Base-by-base conservation (phyloP, 2,888 invertebrate species). In the Catocala nupta region DNA sequence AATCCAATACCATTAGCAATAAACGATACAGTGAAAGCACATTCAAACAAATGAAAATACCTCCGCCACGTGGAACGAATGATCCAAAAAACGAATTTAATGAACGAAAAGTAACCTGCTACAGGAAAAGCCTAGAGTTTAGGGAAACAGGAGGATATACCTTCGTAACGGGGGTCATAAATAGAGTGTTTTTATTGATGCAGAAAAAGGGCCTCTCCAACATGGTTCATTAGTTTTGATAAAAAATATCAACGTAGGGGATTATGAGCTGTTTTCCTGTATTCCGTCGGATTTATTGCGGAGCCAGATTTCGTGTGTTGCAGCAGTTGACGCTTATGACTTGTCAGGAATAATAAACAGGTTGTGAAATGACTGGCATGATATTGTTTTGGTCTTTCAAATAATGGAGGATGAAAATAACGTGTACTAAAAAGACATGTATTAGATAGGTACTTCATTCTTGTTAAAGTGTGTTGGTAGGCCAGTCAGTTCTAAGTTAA, bases 161-260 rank as follows among this genome's bases (percentile, higher is more conserved):
- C 65, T 25, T 11, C 62, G 54, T 56, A 73, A 25, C 63, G 57
- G 54, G 50, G 56, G 42, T 61, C 68, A 67, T 75, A 77, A 77
- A 71, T 65, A 75, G 34, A 47, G 43, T 50, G 50, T 59, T 56
- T 74, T 77, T 77, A 75, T 63, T 74, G 71, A 63, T 55, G 65
- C 67, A 68, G 56, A 59, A 63, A 53, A 56, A 55, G 52, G 50
- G 12, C 47, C 59, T 67, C 62, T 68, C 3, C 8, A 25, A 33
- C 16, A 68, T 53, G 77, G 56, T 47, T 63, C 74, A 65, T 74
- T 73, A 62, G 63, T 11, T 77, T 53, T 45, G 39, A 39, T 63
- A 61, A 68, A 44, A 65, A 68, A 62, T 63, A 65, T 62, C 59
- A 56, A 64, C 61, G 44, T 52, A 47, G 50, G 47, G 45, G 48